phyloP scores from a whole-genome alignment of 2,888 invertebrate species.

The Eupithecia inturbata region DNA sequence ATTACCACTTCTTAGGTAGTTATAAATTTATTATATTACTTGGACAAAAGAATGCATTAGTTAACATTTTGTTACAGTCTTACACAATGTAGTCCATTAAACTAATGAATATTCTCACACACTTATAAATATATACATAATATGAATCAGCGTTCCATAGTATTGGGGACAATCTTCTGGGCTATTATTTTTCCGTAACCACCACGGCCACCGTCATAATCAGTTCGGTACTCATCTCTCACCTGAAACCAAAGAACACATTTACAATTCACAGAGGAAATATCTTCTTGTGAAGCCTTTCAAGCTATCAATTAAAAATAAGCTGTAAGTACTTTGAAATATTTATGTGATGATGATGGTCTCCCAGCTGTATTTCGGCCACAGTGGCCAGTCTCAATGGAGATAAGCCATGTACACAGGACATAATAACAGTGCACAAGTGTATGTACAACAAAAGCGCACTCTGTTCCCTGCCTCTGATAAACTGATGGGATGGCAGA shows the following conservation, averaged over 20 bases:
- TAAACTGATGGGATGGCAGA: not conserved
- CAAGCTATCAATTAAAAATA: not conserved
- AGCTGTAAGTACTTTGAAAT: not conserved
- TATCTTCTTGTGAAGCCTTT: not conserved
- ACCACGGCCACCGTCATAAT: conserved; percentile 98
- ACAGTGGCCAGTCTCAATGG: too few species aligned
- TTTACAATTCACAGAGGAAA: not conserved
- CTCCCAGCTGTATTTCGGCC: not conserved
- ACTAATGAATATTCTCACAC: conserved; percentile 47
- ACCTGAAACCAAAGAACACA: conserved; percentile 83
- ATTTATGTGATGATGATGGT: not conserved
- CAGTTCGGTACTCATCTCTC: conserved; percentile 98
- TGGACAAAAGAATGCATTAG: conserved; percentile 50
- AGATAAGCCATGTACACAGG: too few species aligned
- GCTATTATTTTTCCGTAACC: conserved; percentile 98
- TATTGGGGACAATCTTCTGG: conserved; percentile 89
- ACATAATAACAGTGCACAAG: not conserved
- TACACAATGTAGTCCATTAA: conserved; percentile 50
- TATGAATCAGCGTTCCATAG: conserved; percentile 75
- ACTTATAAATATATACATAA: conserved; percentile 19
- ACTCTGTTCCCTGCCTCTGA: not conserved
- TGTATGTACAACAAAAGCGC: not conserved
- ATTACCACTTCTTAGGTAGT: conserved; percentile 23
- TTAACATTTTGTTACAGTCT: conserved; percentile 52
- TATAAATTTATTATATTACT: conserved; percentile 48